Percentiles rank a stretch among this genome's conserved stretches.
These are phyloP conservation scores for Manduca sexta DNA, from an alignment of 1,140 invertebrate species.

Conservation along the genomic window DNA sequence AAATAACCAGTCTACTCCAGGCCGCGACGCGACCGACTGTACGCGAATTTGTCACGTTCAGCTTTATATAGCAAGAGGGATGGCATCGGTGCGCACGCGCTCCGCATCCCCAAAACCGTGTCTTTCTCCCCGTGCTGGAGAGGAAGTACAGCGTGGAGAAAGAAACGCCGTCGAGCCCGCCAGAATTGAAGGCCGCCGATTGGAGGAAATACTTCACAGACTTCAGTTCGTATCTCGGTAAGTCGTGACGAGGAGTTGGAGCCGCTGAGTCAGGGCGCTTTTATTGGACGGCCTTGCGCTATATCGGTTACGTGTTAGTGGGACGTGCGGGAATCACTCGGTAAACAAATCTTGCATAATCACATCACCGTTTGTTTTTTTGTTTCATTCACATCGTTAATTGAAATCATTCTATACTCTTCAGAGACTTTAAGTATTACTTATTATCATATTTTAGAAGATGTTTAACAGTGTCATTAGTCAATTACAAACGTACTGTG, in stretches of 20 bases:
- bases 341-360: constrained; percentile 62
- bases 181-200: constrained; percentile 43
- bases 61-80: constrained; percentile 61
- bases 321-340: constrained; percentile 41
- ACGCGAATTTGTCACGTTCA: constrained; percentile 28
- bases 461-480: too few relatives aligned
- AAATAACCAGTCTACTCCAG: constrained; percentile 63
- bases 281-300: constrained; percentile 62
- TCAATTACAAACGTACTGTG: too few relatives aligned
- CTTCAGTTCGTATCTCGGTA: constrained; percentile 69
- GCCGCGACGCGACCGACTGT: constrained; percentile 60
- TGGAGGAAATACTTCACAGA: constrained; percentile 69
- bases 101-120: constrained; percentile 70
- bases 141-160: constrained; percentile 62
- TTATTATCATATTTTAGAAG: too few relatives aligned
- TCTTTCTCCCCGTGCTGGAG: constrained; percentile 69
- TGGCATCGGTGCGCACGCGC: constrained; percentile 71
- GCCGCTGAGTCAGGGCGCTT: constrained; percentile 52
- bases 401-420: too few relatives aligned
- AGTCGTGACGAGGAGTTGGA: constrained; percentile 38
- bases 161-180: constrained; percentile 40
- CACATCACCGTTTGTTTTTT: constrained; percentile 26
- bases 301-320: constrained; percentile 62
- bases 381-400: too few relatives aligned
- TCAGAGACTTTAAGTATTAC: too few relatives aligned